These are phyloP conservation scores for Squalus acanthias DNA, from an alignment of 2,797 vertebrate species.

Conservation along the genomic window DNA sequence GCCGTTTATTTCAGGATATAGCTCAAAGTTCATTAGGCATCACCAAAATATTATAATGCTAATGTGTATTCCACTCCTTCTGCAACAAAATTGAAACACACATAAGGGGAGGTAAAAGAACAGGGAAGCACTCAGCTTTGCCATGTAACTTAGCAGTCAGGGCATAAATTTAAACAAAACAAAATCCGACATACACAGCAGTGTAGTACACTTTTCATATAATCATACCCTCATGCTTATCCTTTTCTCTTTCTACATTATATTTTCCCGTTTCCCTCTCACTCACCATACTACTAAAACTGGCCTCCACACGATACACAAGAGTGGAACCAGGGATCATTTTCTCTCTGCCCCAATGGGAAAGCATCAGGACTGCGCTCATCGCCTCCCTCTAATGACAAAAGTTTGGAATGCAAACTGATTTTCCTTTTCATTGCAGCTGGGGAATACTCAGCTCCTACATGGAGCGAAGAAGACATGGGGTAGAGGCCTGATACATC, in stretches of 20 bases:
- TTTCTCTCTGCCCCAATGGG: neutral
- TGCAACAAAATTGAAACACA: neutral
- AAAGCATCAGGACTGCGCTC: neutral
- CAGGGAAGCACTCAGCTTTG: neutral
- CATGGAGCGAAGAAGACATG: neutral
- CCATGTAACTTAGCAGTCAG: neutral
- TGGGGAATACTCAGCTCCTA: neutral
- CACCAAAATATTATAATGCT: neutral
- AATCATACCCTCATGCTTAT: neutral
- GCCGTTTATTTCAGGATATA: neutral
- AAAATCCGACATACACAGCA: neutral
- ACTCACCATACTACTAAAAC: neutral
- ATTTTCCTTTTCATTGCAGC: neutral
- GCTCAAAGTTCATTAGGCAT: neutral
- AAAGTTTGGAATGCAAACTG: neutral
- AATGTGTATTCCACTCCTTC: neutral
- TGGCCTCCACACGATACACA: neutral
- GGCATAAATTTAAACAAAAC: neutral
- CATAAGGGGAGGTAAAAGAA: neutral
- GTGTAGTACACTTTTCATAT: neutral
- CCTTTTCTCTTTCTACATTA: neutral
- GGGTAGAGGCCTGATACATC: neutral
- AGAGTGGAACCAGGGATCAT: neutral
- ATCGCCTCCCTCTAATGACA: neutral
- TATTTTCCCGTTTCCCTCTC: neutral